These are phyloP conservation scores for Sebastes nivosus DNA, from an alignment of 2,797 vertebrate species.

Conservation along the genomic window DNA sequence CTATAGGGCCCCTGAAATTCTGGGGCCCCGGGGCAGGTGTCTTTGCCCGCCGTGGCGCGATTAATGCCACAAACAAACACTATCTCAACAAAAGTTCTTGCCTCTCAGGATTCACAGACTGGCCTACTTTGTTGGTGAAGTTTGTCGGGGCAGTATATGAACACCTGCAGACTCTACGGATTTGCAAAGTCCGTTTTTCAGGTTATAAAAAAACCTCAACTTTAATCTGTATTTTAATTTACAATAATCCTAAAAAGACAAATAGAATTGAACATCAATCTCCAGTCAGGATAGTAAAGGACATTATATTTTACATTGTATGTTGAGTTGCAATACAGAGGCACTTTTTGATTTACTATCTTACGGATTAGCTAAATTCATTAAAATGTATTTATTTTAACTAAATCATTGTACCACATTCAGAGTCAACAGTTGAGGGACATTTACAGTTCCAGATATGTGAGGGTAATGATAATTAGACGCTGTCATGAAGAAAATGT, in stretches of 20 bases:
- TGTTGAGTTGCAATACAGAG: background rate
- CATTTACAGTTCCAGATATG: background rate
- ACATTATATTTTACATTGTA: too few species aligned
- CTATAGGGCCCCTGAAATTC: accelerated
- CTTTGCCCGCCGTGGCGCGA: background rate
- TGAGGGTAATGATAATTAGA: background rate
- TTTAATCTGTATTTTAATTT: too few species aligned
- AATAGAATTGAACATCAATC: background rate
- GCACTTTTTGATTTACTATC: background rate
- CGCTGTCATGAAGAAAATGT: background rate
- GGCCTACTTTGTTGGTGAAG: background rate
- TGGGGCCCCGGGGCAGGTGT: background rate
- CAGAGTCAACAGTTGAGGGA: background rate
- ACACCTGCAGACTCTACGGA: background rate
- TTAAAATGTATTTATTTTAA: background rate
- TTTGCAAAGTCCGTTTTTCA: background rate
- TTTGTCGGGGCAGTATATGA: background rate
- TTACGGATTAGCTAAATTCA: background rate
- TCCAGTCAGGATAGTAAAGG: background rate
- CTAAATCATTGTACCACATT: background rate
- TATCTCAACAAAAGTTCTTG: background rate
- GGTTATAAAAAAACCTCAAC: background rate
- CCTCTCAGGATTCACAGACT: background rate
- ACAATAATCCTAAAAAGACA: too few species aligned
- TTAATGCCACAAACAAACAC: background rate